Conservation (phyloP, 2,888 invertebrate species). For the Ceratothoa steindachneri region DNA sequence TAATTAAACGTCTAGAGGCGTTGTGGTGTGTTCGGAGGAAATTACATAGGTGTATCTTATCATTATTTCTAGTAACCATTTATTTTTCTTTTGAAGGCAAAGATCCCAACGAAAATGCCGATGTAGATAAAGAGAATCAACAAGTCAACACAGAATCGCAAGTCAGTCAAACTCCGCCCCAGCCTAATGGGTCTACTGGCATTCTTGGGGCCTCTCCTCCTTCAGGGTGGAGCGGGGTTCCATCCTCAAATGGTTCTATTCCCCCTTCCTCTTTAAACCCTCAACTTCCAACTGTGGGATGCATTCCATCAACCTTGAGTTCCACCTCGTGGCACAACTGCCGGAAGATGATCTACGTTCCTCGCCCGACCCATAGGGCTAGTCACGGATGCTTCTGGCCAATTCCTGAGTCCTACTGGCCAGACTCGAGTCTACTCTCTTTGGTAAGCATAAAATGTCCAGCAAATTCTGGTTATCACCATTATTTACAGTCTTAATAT, state of each 20-base stretch:
- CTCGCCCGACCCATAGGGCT: conserved; percentile 80
- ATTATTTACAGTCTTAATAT: neutral
- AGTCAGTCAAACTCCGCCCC: neutral
- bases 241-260: conserved; percentile 4
- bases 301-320: conserved; percentile 15
- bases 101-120: conserved; percentile 36
- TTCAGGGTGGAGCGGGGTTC: conserved; percentile 6
- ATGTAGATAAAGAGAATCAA: conserved; percentile 46
- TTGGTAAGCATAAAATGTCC: conserved; percentile 62
- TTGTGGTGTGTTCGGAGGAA: too few species aligned
- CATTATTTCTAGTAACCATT: too few species aligned
- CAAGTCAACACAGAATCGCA: conserved; percentile 29
- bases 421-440: conserved; percentile 80
- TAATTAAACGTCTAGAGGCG: too few species aligned
- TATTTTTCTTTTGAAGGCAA: conserved; percentile 32
- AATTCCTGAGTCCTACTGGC: conserved; percentile 97
- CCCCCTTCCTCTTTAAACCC: neutral
- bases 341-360: conserved; percentile 83
- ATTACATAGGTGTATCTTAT: too few species aligned
- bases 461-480: conserved; percentile 2
- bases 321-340: conserved; percentile 71
- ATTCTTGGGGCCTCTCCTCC: neutral
- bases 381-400: conserved; percentile 97
- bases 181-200: neutral
- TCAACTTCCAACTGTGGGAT: conserved; percentile 3